Base-by-base conservation (phyloP, 2,888 invertebrate genomes). In the Heliconius charithonia region DNA sequence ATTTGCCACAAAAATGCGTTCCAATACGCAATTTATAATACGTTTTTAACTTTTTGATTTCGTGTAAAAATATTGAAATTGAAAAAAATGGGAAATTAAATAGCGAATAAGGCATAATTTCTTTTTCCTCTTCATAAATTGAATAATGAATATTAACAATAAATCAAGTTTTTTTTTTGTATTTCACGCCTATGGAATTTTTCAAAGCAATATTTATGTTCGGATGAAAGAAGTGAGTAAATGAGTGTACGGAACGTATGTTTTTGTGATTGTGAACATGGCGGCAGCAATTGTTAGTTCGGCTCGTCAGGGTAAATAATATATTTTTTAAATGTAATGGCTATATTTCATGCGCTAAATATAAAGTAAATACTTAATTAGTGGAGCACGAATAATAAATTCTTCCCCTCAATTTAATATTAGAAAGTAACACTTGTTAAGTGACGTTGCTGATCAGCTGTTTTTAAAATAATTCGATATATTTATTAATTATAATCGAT, bases 301-400 rank as follows among this genome's bases (percentile, higher is more conserved):
- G 95, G 90, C 95, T 94, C 95, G 93, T 91, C 91, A 93, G 93
- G 94, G 95, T 95, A 94, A 94, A 90, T 91, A 90, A 89, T 81
- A 87, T 87, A 85, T 82, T 88, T 90, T 80, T 79, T 77, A 81
- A 51, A 51, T 69, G 51, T 67, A 67, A 10, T 37, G 45, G 12
- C 10, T 16, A 32, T 65, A 32, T 56, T 66, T 56, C 19, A 37
- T 13, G 25, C 22, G 32, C 22, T 56, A 59, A 66, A 72, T 22
- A 19, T 22, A 41, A 32, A 59, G 19, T 71, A n/a, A 70, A 27
- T 13, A 75, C 22, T 45, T 37, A 32, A 32, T 13, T 19, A 72
- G 4, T 19, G 10, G 22, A 12, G 2, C 37, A 51, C 22, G 27
- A 19, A 51, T 32, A 56, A 13, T 71, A 29, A 51, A 69, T 25